Evolutionary conservation across 2,888 invertebrate genomes (phyloP).

Genomic region (Blera fallax): DNA sequence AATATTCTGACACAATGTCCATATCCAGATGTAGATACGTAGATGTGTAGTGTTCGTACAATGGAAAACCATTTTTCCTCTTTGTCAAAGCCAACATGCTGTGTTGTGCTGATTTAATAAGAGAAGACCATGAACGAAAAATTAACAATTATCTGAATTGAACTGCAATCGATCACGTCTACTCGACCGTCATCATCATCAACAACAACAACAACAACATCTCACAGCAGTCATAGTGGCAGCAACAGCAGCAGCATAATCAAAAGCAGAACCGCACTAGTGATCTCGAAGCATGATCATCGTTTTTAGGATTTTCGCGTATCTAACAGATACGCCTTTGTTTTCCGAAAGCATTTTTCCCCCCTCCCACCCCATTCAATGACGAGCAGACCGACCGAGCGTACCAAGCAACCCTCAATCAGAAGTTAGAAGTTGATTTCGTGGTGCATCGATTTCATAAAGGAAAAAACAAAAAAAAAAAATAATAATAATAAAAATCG

Average conservation of each 20-base stretch:
- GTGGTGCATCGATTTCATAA: slow-evolving; percentile 69
- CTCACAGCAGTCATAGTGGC: background rate
- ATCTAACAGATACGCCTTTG: slow-evolving; percentile 72
- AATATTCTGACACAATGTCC: slow-evolving; percentile 62
- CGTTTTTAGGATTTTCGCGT: slow-evolving; percentile 62
- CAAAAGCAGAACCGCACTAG: slow-evolving; percentile 36
- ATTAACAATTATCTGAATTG: slow-evolving; percentile 70
- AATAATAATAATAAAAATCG: slow-evolving; percentile 59
- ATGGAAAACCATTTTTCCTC: background rate
- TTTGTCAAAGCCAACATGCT: slow-evolving; percentile 37
- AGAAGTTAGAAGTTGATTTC: slow-evolving; percentile 69
- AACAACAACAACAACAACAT: background rate
- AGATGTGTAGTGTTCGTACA: slow-evolving; percentile 2
- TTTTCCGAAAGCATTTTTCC: slow-evolving; percentile 29
- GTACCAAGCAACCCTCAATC: slow-evolving; percentile 59
- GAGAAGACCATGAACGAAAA: slow-evolving; percentile 68
- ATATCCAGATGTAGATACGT: slow-evolving; percentile 42
- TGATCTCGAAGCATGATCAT: slow-evolving; percentile 57
- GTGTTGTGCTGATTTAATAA: slow-evolving; percentile 50
- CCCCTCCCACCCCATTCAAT: background rate
- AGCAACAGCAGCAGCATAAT: slow-evolving; percentile 40
- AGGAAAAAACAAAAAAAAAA: slow-evolving; percentile 11
- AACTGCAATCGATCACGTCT: slow-evolving; percentile 72
- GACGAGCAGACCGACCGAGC: background rate
- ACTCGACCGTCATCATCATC: slow-evolving; percentile 26